phyloP scores from a whole-genome alignment of 1,140 invertebrate genomes.

The Scaptomyza pallida region DNA sequence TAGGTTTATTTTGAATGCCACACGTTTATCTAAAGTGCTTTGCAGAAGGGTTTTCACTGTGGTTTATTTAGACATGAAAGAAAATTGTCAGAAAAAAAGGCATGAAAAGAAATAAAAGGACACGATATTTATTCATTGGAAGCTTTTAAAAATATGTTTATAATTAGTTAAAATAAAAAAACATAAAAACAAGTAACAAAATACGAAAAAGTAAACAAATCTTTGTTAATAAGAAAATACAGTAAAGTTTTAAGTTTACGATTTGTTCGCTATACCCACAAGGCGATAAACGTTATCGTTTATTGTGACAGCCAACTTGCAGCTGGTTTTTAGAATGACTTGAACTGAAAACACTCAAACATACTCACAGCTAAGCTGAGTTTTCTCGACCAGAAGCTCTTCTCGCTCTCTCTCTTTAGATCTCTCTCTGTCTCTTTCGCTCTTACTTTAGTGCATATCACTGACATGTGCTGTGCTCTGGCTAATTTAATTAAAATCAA shows the following conservation, averaged over 20 bases:
- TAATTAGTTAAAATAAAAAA: too few relatives aligned
- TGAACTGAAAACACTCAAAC: background rate
- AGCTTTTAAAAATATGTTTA: too few relatives aligned
- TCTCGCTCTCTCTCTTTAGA: constrained; percentile 13
- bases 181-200: too few relatives aligned
- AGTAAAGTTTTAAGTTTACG: constrained; percentile 9
- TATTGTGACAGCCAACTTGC: constrained; percentile 3
- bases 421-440: too few relatives aligned
- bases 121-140: too few relatives aligned
- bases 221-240: background rate
- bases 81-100: background rate
- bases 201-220: too few relatives aligned
- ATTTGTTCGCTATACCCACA: background rate
- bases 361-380: background rate
- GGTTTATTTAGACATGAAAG: background rate
- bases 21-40: constrained; percentile 39
- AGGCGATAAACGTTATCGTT: constrained; percentile 13
- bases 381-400: constrained; percentile 19
- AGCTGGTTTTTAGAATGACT: background rate
- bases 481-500: constrained; percentile 80
- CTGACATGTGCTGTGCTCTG: constrained; percentile 61
- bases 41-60: constrained; percentile 19
- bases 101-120: too few relatives aligned
- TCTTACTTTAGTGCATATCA: constrained; percentile 61
- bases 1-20: constrained; percentile 1